phyloP scores from a whole-genome alignment of 2,797 vertebrate species.

The Myotis findleyi region DNA sequence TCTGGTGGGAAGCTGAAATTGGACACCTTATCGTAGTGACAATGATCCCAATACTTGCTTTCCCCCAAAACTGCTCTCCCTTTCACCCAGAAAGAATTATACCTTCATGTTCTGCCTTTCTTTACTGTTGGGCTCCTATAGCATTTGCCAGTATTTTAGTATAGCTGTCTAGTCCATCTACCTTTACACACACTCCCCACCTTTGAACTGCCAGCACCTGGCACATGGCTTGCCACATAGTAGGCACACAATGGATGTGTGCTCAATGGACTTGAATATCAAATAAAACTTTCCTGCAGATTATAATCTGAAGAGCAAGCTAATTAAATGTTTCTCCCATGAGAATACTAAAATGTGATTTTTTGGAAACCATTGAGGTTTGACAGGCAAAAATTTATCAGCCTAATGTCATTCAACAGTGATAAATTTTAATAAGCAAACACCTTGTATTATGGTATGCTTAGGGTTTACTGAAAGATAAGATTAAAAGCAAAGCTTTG shows the following conservation, averaged over 20 bases:
- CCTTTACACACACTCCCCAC: not conserved
- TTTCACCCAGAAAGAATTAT: not conserved
- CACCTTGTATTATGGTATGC: not conserved
- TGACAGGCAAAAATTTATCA: constrained; percentile 1
- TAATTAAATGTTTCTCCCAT: constrained; percentile 5
- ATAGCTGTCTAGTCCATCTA: not conserved
- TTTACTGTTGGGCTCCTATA: not conserved
- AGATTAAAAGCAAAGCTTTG: constrained; percentile 46
- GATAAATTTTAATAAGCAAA: constrained; percentile 29
- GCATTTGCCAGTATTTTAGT: not conserved
- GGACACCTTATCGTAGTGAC: not conserved
- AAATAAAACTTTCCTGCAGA: not conserved
- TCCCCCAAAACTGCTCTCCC: not conserved
- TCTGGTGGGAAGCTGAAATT: not conserved
- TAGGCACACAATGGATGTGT: not conserved
- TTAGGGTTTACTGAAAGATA: constrained; percentile 51
- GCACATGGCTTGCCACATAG: not conserved
- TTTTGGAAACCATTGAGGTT: not conserved
- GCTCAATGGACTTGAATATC: not conserved
- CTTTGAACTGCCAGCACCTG: not conserved
- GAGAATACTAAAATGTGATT: not conserved
- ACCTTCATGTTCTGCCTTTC: not conserved
- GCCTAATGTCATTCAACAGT: not conserved
- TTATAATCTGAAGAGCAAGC: not conserved
- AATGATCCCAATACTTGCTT: not conserved